These are phyloP conservation scores for Syrista parreyssii DNA, from an alignment of 2,888 invertebrate species.

Conservation along the genomic window DNA sequence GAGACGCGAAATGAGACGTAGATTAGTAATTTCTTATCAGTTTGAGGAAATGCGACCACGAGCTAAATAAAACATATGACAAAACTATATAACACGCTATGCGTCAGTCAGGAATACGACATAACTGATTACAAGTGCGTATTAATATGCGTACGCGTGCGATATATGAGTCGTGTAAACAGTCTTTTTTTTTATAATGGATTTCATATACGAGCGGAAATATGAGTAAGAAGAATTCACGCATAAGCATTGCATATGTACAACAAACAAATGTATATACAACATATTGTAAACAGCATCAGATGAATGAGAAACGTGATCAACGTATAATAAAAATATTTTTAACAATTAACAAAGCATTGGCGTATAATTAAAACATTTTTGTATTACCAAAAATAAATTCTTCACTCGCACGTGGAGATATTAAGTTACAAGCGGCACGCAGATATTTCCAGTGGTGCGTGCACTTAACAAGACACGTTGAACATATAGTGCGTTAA, in stretches of 20 bases:
- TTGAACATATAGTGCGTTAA: background rate
- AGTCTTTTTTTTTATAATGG: background rate
- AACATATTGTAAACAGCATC: background rate
- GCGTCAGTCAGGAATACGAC: background rate
- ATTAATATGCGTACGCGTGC: background rate
- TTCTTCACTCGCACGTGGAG: conserved; percentile 8
- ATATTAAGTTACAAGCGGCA: conserved; percentile 52
- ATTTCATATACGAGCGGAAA: background rate
- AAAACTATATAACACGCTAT: background rate
- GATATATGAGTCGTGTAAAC: background rate
- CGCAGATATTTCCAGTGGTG: conserved; percentile 45
- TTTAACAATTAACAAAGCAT: background rate
- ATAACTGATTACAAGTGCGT: background rate
- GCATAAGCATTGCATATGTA: background rate
- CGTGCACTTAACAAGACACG: conserved; percentile 52
- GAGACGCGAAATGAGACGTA: background rate
- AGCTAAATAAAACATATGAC: background rate
- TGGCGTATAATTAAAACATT: background rate
- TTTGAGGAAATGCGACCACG: background rate
- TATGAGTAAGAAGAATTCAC: background rate
- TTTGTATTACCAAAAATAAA: background rate
- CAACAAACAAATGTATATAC: too few relatives aligned
- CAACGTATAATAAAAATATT: background rate
- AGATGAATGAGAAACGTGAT: background rate
- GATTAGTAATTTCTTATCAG: background rate